Conservation (phyloP, 1,140 invertebrate genomes). For the Megalonaias nervosa region DNA sequence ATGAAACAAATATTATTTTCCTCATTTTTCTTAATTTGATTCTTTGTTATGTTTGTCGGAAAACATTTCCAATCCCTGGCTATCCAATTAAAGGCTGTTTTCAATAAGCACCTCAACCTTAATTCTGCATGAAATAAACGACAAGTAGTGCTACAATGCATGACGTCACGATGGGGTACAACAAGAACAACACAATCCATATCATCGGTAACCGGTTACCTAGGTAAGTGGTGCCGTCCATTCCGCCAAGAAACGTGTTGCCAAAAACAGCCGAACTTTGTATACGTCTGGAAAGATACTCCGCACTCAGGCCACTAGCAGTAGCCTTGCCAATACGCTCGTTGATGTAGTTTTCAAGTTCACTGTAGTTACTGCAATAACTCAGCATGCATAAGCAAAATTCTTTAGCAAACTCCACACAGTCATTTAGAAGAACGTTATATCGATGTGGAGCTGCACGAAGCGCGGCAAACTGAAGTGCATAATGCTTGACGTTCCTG, state of each 20-base stretch:
- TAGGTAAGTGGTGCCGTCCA: constrained; percentile 14
- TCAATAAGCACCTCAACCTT: no score
- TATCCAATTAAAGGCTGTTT: no score
- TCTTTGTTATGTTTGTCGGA: no score
- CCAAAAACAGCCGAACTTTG: constrained; percentile 17
- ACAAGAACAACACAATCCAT: no score
- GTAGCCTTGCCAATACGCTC: constrained; percentile 25
- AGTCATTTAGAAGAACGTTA: constrained; percentile 31
- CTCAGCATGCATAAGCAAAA: constrained; percentile 29
- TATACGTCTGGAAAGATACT: constrained; percentile 20
- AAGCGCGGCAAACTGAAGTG: constrained; percentile 29
- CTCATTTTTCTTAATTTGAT: no score
- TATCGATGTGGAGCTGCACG: constrained; percentile 33
- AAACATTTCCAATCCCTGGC: no score
- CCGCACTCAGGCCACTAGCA: constrained; percentile 28
- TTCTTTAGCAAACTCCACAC: constrained; percentile 36
- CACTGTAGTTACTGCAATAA: constrained; percentile 21
- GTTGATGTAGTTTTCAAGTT: constrained; percentile 18
- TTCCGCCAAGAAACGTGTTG: constrained; percentile 27
- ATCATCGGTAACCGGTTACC: not conserved
- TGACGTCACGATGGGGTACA: no score
- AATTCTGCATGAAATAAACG: no score
- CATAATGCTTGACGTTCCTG: constrained; percentile 3
- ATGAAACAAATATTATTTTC: no score
- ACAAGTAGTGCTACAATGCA: no score